phyloP scores from a whole-genome alignment of 1,140 invertebrate genomes.

The Hylaeus anthracinus region DNA sequence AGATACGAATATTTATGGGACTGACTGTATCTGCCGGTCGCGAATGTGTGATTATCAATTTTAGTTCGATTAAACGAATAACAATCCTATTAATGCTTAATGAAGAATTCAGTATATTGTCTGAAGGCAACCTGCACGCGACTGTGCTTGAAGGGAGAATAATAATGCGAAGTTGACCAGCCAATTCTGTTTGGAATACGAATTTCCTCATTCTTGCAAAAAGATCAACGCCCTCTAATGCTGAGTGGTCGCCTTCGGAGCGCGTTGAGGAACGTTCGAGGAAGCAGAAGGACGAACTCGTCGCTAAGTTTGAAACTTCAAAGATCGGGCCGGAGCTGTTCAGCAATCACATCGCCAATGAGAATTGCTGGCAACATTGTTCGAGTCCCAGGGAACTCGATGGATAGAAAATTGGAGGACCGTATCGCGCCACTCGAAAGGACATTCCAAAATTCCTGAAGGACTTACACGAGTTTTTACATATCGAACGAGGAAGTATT shows the following conservation, averaged over 20 bases:
- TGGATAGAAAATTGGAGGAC: slow-evolving; percentile 63
- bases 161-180: neutral
- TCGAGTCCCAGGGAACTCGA: slow-evolving; percentile 68
- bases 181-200: slow-evolving; percentile 12
- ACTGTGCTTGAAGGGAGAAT: neutral
- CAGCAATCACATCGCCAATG: slow-evolving; percentile 70
- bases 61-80: neutral
- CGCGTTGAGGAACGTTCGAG: slow-evolving; percentile 13
- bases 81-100: neutral
- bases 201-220: neutral
- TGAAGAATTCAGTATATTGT: slow-evolving; percentile 9
- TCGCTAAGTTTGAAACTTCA: slow-evolving; percentile 62
- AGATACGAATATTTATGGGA: no score
- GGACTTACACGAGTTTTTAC: neutral
- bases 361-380: slow-evolving; percentile 68
- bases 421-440: slow-evolving; percentile 26
- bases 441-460: neutral
- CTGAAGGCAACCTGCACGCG: neutral
- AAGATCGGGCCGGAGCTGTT: slow-evolving; percentile 42
- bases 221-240: slow-evolving; percentile 9
- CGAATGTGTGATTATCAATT: neutral
- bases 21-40: no score
- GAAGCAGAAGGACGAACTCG: slow-evolving; percentile 18
- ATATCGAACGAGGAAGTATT: neutral
- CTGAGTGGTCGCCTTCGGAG: slow-evolving; percentile 21